These are phyloP conservation scores for Daboia siamensis DNA, from an alignment of 2,113 vertebrate genomes.

Conservation along the genomic window DNA sequence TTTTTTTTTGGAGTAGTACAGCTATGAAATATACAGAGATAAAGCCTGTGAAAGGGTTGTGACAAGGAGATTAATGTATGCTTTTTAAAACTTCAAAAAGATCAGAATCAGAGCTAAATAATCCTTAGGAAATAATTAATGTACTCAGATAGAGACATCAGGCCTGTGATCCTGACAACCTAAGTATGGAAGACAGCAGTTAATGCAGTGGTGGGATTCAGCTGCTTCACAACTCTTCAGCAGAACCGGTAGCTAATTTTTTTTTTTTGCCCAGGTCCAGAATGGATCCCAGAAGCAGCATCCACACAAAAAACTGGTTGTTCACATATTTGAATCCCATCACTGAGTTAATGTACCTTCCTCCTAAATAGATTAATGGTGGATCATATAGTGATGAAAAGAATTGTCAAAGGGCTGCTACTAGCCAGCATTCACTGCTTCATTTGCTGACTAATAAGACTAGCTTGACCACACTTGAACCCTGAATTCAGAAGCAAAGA, in stretches of 20 bases:
- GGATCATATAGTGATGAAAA: background rate
- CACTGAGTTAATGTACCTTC: background rate
- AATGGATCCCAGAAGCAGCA: too few relatives aligned
- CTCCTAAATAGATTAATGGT: background rate
- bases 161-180: background rate
- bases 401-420: background rate
- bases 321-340: too few relatives aligned
- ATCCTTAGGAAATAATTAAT: background rate
- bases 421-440: background rate
- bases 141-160: background rate
- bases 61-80: background rate
- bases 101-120: background rate
- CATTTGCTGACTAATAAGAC: background rate
- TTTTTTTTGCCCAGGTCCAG: too few relatives aligned
- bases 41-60: background rate
- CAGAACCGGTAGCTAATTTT: too few relatives aligned
- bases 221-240: too few relatives aligned
- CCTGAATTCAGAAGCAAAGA: background rate
- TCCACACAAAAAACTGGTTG: too few relatives aligned
- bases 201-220: background rate
- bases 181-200: background rate
- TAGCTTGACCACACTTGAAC: background rate
- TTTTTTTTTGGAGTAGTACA: background rate
- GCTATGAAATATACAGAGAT: background rate
- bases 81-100: background rate